Conservation (phyloP, 2,797 vertebrate genomes). For the Synanceia verrucosa region DNA sequence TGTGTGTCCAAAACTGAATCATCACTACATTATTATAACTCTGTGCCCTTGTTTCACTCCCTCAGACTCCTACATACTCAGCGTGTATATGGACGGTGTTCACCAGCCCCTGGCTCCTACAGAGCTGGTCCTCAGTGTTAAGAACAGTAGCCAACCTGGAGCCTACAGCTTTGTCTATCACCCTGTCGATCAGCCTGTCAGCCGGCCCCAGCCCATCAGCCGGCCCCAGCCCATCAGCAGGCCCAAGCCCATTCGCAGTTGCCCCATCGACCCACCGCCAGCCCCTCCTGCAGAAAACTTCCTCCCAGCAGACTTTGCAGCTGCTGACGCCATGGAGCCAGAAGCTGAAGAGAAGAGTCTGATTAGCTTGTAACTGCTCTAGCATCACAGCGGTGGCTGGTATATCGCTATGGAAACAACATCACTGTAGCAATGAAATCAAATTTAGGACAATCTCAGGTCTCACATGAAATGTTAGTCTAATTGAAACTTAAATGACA, state of each 20-base stretch:
- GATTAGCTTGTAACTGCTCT: slow-evolving; percentile 62
- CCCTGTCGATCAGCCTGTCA: slow-evolving; percentile 41
- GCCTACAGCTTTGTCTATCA: slow-evolving; percentile 93
- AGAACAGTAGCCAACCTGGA: slow-evolving; percentile 86
- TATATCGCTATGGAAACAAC: slow-evolving; percentile 3
- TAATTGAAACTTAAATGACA: neutral
- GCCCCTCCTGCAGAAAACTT: slow-evolving; percentile 35
- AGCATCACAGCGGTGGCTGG: neutral
- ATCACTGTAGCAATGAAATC: neutral
- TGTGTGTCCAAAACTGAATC: no score
- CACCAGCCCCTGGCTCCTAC: slow-evolving; percentile 81
- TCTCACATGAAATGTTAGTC: neutral
- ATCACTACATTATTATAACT: neutral
- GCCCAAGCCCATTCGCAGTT: slow-evolving; percentile 15
- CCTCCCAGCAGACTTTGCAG: neutral
- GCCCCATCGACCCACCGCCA: slow-evolving; percentile 48
- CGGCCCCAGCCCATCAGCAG: neutral
- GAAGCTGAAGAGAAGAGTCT: slow-evolving; percentile 55
- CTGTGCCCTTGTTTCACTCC: neutral
- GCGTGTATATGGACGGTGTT: slow-evolving; percentile 57
- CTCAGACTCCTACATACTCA: slow-evolving; percentile 65
- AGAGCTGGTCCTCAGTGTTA: slow-evolving; percentile 89
- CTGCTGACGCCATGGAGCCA: neutral
- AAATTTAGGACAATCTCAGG: neutral
- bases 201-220: neutral